These are phyloP conservation scores for Heliconius melpomene DNA, from an alignment of 1,140 invertebrate species.

Conservation along the genomic window DNA sequence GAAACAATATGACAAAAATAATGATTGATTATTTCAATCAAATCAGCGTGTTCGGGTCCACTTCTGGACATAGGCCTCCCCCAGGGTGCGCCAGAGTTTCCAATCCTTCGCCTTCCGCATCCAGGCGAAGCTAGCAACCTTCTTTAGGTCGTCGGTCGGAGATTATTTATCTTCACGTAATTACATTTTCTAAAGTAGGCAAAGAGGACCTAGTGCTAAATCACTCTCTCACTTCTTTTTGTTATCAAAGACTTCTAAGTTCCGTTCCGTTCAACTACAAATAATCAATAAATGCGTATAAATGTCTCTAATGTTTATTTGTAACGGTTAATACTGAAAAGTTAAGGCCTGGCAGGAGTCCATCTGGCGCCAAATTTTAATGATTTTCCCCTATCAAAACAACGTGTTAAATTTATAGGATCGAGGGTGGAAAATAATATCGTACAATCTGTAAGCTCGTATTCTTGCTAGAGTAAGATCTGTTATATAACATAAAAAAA, in stretches of 20 bases:
- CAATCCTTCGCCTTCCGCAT: no score
- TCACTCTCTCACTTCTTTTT: no score
- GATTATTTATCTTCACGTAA: no score
- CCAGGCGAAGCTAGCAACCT: no score
- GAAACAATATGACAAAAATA: neutral
- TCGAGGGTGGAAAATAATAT: neutral
- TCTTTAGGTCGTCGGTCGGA: no score
- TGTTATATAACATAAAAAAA: neutral
- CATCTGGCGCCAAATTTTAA: conserved; percentile 58
- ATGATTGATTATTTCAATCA: neutral
- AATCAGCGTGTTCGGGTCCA: no score
- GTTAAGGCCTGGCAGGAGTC: conserved; percentile 50
- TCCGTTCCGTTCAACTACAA: neutral
- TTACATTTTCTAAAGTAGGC: no score
- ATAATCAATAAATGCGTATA: neutral
- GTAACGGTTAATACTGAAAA: conserved; percentile 11
- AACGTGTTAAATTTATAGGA: conserved; percentile 17
- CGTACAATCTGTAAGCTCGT: neutral
- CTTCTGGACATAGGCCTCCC: no score
- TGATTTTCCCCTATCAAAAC: conserved; percentile 61
- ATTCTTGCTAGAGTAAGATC: no score
- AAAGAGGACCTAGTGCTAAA: no score
- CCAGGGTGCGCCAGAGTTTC: no score
- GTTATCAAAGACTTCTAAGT: neutral
- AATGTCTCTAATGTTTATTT: neutral